These are phyloP conservation scores for Ceratitis capitata DNA, from an alignment of 1,140 invertebrate species.

Conservation along the genomic window DNA sequence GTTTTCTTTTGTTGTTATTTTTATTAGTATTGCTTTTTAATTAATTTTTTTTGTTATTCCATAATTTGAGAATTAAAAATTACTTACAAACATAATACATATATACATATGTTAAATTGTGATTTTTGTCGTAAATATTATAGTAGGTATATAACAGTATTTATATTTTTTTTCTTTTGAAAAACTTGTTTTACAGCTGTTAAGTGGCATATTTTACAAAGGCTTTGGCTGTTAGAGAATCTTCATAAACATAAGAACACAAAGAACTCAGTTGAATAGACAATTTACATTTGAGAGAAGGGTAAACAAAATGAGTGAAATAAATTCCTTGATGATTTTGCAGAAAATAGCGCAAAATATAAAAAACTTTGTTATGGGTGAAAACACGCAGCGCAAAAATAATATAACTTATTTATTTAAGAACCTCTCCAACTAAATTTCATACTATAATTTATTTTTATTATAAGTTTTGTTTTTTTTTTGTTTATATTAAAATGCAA, in stretches of 20 bases:
- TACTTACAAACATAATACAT: conserved; percentile 16
- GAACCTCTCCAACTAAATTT: neutral
- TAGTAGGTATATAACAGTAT: neutral
- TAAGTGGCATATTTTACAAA: conserved; percentile 35
- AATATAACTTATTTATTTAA: neutral
- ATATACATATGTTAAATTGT: neutral
- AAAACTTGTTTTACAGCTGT: neutral
- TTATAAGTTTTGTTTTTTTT: neutral
- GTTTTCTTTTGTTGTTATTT: conserved; percentile 49
- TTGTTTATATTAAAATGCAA: neutral
- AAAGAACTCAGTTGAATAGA: neutral
- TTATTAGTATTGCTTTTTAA: conserved; percentile 1
- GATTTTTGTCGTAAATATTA: neutral
- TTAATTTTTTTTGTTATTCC: neutral
- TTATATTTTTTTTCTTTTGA: neutral
- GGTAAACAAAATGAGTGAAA: conserved; percentile 9
- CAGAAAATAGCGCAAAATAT: conserved; percentile 10
- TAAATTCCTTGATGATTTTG: neutral
- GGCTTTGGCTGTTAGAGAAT: conserved; percentile 15
- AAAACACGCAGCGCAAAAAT: neutral
- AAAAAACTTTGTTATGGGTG: neutral
- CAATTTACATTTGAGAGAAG: neutral
- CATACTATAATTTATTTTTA: neutral
- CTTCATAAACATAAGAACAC: neutral
- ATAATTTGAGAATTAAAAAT: conserved; percentile 24